Base-by-base conservation (phyloP, 2,888 invertebrate species). In the Rhagophthalmus giganteus region DNA sequence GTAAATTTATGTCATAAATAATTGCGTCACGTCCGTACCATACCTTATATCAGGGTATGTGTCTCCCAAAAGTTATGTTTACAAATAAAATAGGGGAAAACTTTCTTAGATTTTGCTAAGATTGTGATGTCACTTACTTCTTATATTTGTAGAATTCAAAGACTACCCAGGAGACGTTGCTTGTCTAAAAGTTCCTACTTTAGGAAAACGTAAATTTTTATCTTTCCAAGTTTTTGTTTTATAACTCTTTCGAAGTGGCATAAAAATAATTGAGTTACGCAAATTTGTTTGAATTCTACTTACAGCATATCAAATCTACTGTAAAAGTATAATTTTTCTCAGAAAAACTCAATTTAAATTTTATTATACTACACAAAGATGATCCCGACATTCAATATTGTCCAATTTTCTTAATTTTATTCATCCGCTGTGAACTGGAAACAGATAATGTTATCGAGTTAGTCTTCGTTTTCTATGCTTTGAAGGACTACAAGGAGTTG, bases 1-100 rank as follows among this genome's bases (percentile, higher is more conserved):
- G 31, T 26, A 39, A 47, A 60, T 70, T 67, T 65, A 61, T 59
- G 65, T 61, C 65, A 64, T 55, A 54, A 62, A 58, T 57, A 68
- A 70, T 69, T 65, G 65, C 63, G 62, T 68, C 70, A 70, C 69
- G 70, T 70, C 58, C 51, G 46, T 54, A 57, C 65, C 56, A 64
- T 67, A 65, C 60, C 65, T 64, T 64, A 68, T 62, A 60, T 40
- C 57, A 55, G 58, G 62, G 64, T 67, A 68, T 67, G 66, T 63
- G 37, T 31, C 30, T 12, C 31, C 60, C 48, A 60, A 52, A 60
- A 62, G 58, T 62, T 61, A 64, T 61, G 60, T 63, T 63, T 65
- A 62, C 63, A 65, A 66, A 67, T 67, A 65, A 65, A 65, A 67
- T 66, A 66, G 62, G 57, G 57, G 61, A 60, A 63, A 67, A 65